Percentiles rank a stretch among this genome's conserved stretches.
phyloP scores from a whole-genome alignment of 64 coral and sea anemone species.

The Orbicella faveolata region DNA sequence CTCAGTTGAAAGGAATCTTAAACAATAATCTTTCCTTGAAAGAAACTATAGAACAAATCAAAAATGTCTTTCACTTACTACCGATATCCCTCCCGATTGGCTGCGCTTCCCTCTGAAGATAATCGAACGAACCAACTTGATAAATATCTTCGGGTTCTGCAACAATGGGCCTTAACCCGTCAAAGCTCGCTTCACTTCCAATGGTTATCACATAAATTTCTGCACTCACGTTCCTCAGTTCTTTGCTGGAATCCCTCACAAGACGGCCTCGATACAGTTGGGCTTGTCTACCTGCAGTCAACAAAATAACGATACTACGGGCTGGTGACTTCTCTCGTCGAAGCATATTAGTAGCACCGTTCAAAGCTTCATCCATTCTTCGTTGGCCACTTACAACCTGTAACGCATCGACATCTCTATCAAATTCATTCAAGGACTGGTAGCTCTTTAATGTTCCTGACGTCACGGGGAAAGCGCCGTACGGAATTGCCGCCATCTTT shows the following conservation, averaged over 20 bases:
- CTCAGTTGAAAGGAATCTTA: too few relatives aligned
- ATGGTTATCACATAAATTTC: constrained; percentile 59
- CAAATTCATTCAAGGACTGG: constrained; percentile 23
- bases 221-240: constrained; percentile 29
- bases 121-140: constrained; percentile 39
- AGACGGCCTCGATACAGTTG: neutral
- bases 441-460: neutral
- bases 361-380: constrained; percentile 38
- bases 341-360: constrained; percentile 8
- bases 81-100: constrained; percentile 43
- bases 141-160: constrained; percentile 46
- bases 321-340: neutral
- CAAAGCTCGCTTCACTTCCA: constrained; percentile 21
- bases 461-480: neutral
- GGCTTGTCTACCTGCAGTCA: constrained; percentile 36
- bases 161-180: constrained; percentile 36
- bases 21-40: too few relatives aligned
- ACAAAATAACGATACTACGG: constrained; percentile 37
- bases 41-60: neutral
- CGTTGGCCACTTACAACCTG: constrained; percentile 13
- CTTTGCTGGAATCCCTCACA: constrained; percentile 36
- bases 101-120: constrained; percentile 39
- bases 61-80: constrained; percentile 24
- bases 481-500: constrained; percentile 12
- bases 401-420: constrained; percentile 27